Evolutionary conservation across 92 coral and sea anemone genomes (phyloP), one percentile per base, ranked within the genome.

Genomic region (Siderastrea radians): DNA sequence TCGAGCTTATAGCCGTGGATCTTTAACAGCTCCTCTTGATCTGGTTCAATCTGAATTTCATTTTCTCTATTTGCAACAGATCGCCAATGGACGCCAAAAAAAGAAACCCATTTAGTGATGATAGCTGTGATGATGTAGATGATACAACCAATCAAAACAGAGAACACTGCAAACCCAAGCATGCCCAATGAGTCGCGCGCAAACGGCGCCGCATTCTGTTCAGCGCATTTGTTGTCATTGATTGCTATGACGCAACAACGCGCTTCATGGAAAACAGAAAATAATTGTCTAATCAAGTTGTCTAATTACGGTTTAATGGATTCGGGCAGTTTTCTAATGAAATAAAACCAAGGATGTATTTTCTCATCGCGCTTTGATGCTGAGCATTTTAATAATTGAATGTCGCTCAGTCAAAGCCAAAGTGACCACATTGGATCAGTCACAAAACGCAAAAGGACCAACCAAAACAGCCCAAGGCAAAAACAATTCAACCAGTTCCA

Each of bases 1-100:
- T 92, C 96, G 49, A 93, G 51, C 81, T 95, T 89, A 81, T 93
- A 93, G 7, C 96, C 96, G 47, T 78, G 89, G 76, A 84, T 87
- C 61, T 71, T 66, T 45, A 93, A 75, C 45, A 85, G n/a, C 9
- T 49, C 76, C 1, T 68, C 72, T 68, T 85, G 75, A 26, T 85
- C 89, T 49, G 26, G 19, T 11, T 68, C 77, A 38, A 53, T 57
- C 55, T 75, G 73, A 61, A 12, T 62, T 48, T 38, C 80, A 49
- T 74, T 44, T 48, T 12, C 26, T 0, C 54, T 12, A 14, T 51
- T 84, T 2, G 4, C 53, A 16, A 62, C 16, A 43, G 49, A 44
- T 51, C 3, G 12, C 80, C 74, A 44, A 73, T 3, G 47, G 38
- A 26, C 44, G 6, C 59, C 61, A 8, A 83, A 51, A 26, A 59